These are phyloP conservation scores for Varanus salvator DNA, from an alignment of 2,113 vertebrate species.

Conservation along the genomic window DNA sequence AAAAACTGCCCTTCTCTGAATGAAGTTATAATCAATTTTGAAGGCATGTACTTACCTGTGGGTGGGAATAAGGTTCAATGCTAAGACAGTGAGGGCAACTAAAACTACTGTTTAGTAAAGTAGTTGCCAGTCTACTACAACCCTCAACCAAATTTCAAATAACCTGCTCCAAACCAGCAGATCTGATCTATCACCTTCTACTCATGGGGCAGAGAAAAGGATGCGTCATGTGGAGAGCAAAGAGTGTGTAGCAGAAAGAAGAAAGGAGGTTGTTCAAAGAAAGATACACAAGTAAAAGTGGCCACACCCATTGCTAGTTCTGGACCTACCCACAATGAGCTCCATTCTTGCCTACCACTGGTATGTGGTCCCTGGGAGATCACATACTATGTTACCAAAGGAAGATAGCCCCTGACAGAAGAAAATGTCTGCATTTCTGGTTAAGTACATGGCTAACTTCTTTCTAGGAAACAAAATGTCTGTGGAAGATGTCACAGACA, in stretches of 20 bases:
- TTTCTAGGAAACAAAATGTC: neutral
- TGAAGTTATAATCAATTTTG: slow-evolving; percentile 49
- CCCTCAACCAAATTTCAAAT: neutral
- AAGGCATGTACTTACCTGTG: neutral
- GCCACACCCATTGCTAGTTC: neutral
- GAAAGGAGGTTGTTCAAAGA: neutral
- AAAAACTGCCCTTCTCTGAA: slow-evolving; percentile 25
- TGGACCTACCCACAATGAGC: neutral
- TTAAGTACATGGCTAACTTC: neutral
- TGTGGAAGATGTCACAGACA: neutral
- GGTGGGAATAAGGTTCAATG: neutral
- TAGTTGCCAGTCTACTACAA: neutral
- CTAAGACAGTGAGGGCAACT: neutral
- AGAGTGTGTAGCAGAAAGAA: too few species aligned
- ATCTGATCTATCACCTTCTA: too few species aligned
- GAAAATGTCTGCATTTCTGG: neutral
- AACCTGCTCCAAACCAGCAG: too few species aligned
- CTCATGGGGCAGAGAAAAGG: too few species aligned
- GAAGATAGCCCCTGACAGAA: too few species aligned
- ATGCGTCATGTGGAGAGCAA: too few species aligned
- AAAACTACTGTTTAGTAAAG: neutral
- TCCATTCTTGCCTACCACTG: neutral
- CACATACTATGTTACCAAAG: neutral
- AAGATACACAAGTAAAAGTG: neutral
- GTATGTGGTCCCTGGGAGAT: neutral